Percentiles rank a stretch among this genome's conserved stretches.
Evolutionary conservation across 1,140 invertebrate species (phyloP).

Genomic region (Ceratosolen fusciceps): DNA sequence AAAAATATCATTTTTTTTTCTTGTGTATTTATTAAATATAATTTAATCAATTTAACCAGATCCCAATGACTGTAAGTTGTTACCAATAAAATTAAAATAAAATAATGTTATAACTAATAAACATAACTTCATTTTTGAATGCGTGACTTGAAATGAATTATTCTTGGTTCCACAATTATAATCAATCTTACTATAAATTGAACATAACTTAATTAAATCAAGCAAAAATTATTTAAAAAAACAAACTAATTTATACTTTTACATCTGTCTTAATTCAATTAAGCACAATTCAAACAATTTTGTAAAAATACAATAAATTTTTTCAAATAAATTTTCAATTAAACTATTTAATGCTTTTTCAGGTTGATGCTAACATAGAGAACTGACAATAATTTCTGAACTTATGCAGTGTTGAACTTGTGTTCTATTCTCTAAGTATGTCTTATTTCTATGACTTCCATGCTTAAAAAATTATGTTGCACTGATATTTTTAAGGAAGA

Average conservation of each 20-base stretch:
- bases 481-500: slow-evolving; percentile 48
- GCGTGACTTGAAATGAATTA: slow-evolving; percentile 43
- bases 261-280: slow-evolving; percentile 36
- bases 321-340: slow-evolving; percentile 41
- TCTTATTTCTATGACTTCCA: slow-evolving; percentile 46
- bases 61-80: background rate
- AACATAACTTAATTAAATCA: slow-evolving; percentile 47
- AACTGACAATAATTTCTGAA: slow-evolving; percentile 45
- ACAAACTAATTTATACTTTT: slow-evolving; percentile 25
- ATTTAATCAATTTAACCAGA: slow-evolving; percentile 34
- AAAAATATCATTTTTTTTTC: slow-evolving; percentile 25
- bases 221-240: slow-evolving; percentile 20
- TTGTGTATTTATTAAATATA: background rate
- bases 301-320: slow-evolving; percentile 25
- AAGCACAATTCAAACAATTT: slow-evolving; percentile 38
- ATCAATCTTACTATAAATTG: slow-evolving; percentile 33
- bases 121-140: slow-evolving; percentile 46
- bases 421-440: slow-evolving; percentile 32
- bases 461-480: slow-evolving; percentile 48
- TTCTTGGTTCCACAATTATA: slow-evolving; percentile 22
- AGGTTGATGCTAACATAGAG: slow-evolving; percentile 44
- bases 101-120: slow-evolving; percentile 36
- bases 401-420: slow-evolving; percentile 33
- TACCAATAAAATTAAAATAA: slow-evolving; percentile 40
- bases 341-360: slow-evolving; percentile 46